Conservation (phyloP, 92 coral and sea anemone genomes). For the Anthopleura xanthogrammica region DNA sequence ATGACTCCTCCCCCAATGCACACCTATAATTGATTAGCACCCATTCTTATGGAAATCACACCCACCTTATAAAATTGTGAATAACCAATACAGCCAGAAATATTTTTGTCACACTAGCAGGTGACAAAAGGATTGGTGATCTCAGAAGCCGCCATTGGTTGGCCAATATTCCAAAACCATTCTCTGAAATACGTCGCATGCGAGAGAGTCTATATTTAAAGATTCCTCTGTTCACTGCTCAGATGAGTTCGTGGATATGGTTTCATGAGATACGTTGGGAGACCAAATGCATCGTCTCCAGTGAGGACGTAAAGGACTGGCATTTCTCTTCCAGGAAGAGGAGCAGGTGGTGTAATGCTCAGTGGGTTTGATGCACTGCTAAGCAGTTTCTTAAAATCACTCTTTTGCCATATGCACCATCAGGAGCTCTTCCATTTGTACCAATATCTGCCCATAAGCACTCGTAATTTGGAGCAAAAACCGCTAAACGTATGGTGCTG, state of each 20-base stretch:
- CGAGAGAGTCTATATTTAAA: conserved; percentile 33
- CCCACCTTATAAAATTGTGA: no score
- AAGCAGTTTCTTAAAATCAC: conserved; percentile 3
- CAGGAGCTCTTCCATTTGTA: conserved; percentile 30
- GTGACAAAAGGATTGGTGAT: neutral
- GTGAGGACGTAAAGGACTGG: conserved; percentile 1
- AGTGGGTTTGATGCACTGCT: conserved; percentile 1
- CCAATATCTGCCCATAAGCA: conserved; percentile 29
- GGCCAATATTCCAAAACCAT: conserved; percentile 37
- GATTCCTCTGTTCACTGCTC: conserved; percentile 19
- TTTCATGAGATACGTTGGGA: conserved; percentile 30
- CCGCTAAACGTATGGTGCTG: conserved; percentile 13
- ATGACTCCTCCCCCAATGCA: no score
- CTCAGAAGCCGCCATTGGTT: conserved; percentile 31
- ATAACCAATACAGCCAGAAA: conserved; percentile 9
- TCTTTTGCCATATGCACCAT: conserved; percentile 26
- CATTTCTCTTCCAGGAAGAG: conserved; percentile 16
- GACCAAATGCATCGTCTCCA: conserved; percentile 33
- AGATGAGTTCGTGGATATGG: conserved; percentile 31
- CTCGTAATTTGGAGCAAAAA: conserved; percentile 21
- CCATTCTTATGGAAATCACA: no score
- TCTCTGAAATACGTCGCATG: conserved; percentile 30
- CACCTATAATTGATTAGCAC: no score
- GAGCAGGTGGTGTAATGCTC: neutral
- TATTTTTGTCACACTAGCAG: conserved; percentile 14